Evolutionary conservation across 2,888 invertebrate species (phyloP), one percentile per base, ranked within the genome.

Genomic region (Eilema sororculum): DNA sequence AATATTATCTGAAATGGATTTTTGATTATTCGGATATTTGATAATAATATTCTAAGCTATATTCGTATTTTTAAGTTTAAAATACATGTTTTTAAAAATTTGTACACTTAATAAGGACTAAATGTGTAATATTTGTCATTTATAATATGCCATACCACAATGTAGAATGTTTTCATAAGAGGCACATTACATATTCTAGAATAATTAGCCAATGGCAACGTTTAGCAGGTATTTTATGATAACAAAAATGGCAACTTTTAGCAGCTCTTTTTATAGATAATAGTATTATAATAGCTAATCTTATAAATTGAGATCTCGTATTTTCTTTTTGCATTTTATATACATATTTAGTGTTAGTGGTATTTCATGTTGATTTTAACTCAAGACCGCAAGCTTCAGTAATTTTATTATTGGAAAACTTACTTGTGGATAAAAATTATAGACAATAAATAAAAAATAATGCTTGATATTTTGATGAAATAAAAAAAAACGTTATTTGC

Each of bases 101-200:
- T 59, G 65, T 74, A 67, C 25, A 20, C 69, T 77, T 73, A 72
- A 61, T 62, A 62, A 70, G 62, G 66, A 73, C 72, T 56, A 61
- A 72, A 28, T 60, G 64, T 68, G 58, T 73, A 57, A 72, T 74
- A 67, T 64, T 69, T 72, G 58, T 37, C 28, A 57, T 69, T 56
- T 65, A 57, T 57, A 57, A 57, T 73, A 73, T 75, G 80, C 80
- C 80, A 81, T 80, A 80, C 81, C 74, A 81, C 79, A 68, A 72
- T 76, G 71, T 79, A 75, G 74, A 16, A 60, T 25, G 57, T 67
- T 78, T 71, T 61, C n/a, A 41, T 73, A 68, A 65, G 68, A 60
- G 70, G 76, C 78, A 81, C 79, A 52, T 79, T 58, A 61, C 46
- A 65, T 67, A 58, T 67, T 63, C 62, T 73, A 72, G 59, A 61